Percentiles rank a stretch among this genome's conserved stretches.
These are phyloP conservation scores for Habroteleia sp. DNA, from an alignment of 2,888 invertebrate genomes.

Conservation along the genomic window DNA sequence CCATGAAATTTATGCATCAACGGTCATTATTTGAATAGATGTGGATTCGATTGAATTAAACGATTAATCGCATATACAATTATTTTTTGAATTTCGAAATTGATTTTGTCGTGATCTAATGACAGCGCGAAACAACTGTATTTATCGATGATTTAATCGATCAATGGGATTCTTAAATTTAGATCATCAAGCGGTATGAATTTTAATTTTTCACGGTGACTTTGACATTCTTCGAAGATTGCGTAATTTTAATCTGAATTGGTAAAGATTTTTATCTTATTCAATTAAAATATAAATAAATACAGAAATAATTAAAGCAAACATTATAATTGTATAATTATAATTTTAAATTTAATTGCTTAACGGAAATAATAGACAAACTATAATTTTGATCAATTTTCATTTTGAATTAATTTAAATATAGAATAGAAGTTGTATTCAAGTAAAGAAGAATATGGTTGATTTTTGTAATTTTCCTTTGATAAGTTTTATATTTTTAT, in stretches of 20 bases:
- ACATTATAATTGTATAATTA: too few relatives aligned
- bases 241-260: background rate
- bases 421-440: too few relatives aligned
- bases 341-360: too few relatives aligned
- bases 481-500: too few relatives aligned
- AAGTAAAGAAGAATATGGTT: too few relatives aligned
- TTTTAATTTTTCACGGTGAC: constrained; percentile 14
- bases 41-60: constrained; percentile 16
- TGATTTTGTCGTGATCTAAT: background rate
- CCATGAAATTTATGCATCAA: constrained; percentile 15
- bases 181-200: constrained; percentile 1
- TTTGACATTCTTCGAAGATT: constrained; percentile 9
- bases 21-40: constrained; percentile 1
- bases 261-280: background rate
- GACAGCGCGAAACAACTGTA: background rate
- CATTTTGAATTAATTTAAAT: too few relatives aligned
- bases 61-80: too few relatives aligned
- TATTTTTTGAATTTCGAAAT: constrained; percentile 3
- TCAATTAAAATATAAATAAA: too few relatives aligned
- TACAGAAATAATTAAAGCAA: too few relatives aligned
- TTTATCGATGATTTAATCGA: constrained; percentile 6
- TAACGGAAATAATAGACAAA: too few relatives aligned
- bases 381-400: too few relatives aligned
- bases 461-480: too few relatives aligned
- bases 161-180: background rate